Conservation (phyloP, 2,797 vertebrate species). For the Gobionotothen gibberifrons region DNA sequence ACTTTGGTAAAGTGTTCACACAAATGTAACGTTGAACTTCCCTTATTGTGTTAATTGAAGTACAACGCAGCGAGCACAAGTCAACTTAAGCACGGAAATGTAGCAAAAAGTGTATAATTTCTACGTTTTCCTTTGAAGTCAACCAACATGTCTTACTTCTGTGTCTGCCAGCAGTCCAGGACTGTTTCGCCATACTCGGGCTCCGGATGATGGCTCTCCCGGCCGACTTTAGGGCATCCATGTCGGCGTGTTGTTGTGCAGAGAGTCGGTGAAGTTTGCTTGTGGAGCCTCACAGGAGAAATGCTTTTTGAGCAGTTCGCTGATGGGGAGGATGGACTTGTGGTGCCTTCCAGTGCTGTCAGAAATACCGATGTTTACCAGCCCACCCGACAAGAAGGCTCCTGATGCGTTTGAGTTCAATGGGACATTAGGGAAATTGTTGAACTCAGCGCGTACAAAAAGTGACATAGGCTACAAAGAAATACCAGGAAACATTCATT, state of each 20-base stretch:
- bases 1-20: neutral
- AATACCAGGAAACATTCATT: neutral
- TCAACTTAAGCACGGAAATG: conserved; percentile 11
- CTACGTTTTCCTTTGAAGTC: neutral
- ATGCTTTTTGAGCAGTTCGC: conserved; percentile 56
- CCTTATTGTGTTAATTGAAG: neutral
- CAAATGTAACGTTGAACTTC: neutral
- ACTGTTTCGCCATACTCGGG: conserved; percentile 91
- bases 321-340: conserved; percentile 53
- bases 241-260: conserved; percentile 59
- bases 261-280: conserved; percentile 37
- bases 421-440: neutral
- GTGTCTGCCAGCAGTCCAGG: conserved; percentile 90
- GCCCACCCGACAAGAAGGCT: neutral
- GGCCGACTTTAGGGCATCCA: conserved; percentile 94
- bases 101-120: neutral
- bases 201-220: conserved; percentile 94
- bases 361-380: conserved; percentile 43
- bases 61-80: neutral
- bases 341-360: conserved; percentile 64
- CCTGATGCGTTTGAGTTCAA: conserved; percentile 10
- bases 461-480: neutral
- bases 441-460: neutral
- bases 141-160: conserved; percentile 84
- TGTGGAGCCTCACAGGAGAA: conserved; percentile 27